Evolutionary conservation across 2,888 invertebrate genomes (phyloP).

Genomic region (Notodonta ziczac): DNA sequence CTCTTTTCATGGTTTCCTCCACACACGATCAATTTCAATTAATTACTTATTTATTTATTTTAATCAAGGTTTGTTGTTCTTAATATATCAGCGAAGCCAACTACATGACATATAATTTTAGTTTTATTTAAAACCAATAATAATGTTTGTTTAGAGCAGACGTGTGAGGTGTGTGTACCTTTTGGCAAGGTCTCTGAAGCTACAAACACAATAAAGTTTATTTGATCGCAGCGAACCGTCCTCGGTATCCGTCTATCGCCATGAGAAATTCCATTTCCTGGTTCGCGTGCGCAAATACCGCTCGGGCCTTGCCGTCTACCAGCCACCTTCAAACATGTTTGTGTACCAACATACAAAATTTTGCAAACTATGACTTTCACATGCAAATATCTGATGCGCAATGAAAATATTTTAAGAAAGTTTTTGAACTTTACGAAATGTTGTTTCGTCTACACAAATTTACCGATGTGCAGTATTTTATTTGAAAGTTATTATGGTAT

Average conservation of each 20-base stretch:
- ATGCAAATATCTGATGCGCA: constrained; percentile 12
- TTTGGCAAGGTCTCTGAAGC: too few species aligned
- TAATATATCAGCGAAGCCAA: neutral
- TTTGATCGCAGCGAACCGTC: constrained; percentile 13
- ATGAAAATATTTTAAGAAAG: constrained; percentile 11
- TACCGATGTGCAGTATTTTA: too few species aligned
- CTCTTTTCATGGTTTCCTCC: too few species aligned
- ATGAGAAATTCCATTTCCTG: constrained; percentile 55
- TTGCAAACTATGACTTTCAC: constrained; percentile 20
- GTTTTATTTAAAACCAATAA: neutral
- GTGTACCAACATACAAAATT: constrained; percentile 9
- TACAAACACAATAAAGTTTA: constrained; percentile 12
- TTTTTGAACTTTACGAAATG: too few species aligned
- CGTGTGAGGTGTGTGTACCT: too few species aligned
- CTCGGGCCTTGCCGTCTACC: constrained; percentile 20
- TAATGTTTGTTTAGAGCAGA: too few species aligned
- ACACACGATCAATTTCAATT: neutral
- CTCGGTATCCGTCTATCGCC: constrained; percentile 25
- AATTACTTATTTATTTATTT: neutral
- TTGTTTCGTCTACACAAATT: too few species aligned
- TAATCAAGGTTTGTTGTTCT: neutral
- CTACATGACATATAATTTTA: neutral
- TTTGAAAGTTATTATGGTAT: too few species aligned
- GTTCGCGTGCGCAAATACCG: constrained; percentile 44
- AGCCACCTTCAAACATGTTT: neutral